Conservation (phyloP, 2,113 vertebrate species). For the Hemicordylus capensis region DNA sequence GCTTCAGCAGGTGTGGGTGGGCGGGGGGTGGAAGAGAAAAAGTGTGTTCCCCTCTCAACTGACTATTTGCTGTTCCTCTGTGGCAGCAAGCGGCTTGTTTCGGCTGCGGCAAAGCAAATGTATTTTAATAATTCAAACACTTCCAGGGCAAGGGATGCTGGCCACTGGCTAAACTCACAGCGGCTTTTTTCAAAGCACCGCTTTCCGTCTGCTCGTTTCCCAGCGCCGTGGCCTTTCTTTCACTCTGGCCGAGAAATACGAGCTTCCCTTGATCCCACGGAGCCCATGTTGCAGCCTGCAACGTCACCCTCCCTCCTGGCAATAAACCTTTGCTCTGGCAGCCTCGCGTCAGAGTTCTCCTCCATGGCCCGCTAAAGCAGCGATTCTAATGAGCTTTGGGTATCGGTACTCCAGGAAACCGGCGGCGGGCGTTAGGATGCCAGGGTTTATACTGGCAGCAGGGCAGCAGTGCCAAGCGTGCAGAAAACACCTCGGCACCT, state of each 20-base stretch:
- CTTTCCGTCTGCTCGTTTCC: neutral
- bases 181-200: neutral
- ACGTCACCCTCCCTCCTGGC: neutral
- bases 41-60: no score
- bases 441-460: neutral
- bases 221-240: neutral
- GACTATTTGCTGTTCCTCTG: no score
- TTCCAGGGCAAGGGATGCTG: neutral
- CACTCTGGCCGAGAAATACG: neutral
- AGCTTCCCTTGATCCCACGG: neutral
- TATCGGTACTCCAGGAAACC: neutral
- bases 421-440: no score
- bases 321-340: neutral
- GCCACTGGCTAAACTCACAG: conserved; percentile 1
- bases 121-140: conserved; percentile 25
- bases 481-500: neutral
- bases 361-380: neutral
- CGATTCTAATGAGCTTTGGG: neutral
- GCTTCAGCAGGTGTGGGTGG: no score
- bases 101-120: neutral
- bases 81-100: neutral
- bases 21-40: no score
- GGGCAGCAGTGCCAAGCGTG: neutral
- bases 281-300: no score
- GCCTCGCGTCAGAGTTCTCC: neutral